A percentile compares a stretch with the other conserved stretches of the same genome.
Evolutionary conservation across 2,797 vertebrate genomes (phyloP).

Genomic region (Chaunax sp.): DNA sequence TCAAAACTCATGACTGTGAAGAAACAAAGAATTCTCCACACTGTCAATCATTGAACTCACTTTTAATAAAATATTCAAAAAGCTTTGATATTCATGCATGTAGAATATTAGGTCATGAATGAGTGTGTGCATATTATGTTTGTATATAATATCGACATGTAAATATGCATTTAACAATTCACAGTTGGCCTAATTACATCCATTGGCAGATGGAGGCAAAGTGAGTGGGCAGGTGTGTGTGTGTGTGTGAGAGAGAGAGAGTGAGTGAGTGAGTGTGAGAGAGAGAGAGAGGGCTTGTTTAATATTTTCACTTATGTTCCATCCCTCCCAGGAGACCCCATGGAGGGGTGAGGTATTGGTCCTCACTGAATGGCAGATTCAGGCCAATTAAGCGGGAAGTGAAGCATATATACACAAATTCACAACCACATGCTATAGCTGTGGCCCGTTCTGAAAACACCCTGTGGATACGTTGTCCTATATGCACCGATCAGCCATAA

Average conservation of each 20-base stretch:
- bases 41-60: no score
- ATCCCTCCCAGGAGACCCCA: conserved; percentile 45
- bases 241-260: conserved; percentile 13
- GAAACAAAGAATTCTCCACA: no score
- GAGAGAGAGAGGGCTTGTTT: conserved; percentile 30
- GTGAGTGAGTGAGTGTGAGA: conserved; percentile 38
- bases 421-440: background rate
- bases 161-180: conserved; percentile 36
- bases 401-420: conserved; percentile 16
- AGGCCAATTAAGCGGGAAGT: conserved; percentile 77
- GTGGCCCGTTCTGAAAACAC: no score
- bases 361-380: conserved; percentile 78
- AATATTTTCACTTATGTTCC: conserved; percentile 62
- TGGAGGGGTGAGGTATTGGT: conserved; percentile 40
- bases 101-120: background rate
- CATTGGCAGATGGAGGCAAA: conserved; percentile 47
- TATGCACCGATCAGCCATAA: no score
- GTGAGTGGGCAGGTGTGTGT: conserved; percentile 31
- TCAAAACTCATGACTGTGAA: no score
- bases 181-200: conserved; percentile 66
- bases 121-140: background rate
- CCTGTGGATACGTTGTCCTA: no score
- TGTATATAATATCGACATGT: background rate
- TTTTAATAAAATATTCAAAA: background rate
- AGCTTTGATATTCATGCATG: background rate